Base-by-base conservation (phyloP, 2,113 vertebrate genomes). In the Heptranchias perlo region DNA sequence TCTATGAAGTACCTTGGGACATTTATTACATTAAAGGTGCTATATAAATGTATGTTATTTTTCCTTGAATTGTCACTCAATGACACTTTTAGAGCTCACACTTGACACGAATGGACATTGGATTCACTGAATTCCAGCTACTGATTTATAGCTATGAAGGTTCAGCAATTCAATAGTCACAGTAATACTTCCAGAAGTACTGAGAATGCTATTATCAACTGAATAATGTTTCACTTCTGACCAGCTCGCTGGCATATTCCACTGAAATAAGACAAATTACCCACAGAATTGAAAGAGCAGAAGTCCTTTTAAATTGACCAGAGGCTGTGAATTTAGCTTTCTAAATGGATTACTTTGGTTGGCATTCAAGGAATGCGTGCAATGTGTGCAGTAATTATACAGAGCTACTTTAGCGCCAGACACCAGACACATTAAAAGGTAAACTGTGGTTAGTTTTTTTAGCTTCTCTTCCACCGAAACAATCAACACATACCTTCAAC, bases 391-490 rank as follows among this genome's bases (percentile, higher is more conserved):
- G 64, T 95, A 69, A 73, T 95, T 95, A 95, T 95, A 47, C 25
- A 18, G 47, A 49, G 94, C 64, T 49, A 49, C 94, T 95, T 95
- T 67, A 95, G 64, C 13, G 44, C 64, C 94, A 95, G 94, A 95
- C 94, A 95, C 44, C 89, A 95, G 94, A 95, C 94, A 95, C 65
- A 95, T 95, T 73, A 95, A 95, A 69, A 95, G 94, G 94, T 95
- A 95, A 73, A 69, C 44, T 49, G 94, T 58, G 25, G 64, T 31
- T 67, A 67, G 44, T 28, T 47, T n/a, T 89, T 67, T 93, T 6
- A 49, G 93, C 65, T 95, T 95, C 93, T 49, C 64, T 67, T 95
- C 94, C 94, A 69, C 65, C 28, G 6, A 67, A 67, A 67, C 13
- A 69, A 39, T 95, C 65, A 49, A 31, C 94, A 39, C 47, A 25